A percentile compares a stretch with the other conserved stretches of the same genome.
phyloP scores from a whole-genome alignment of 2,113 vertebrate species.

The Cyanocitta stelleri region DNA sequence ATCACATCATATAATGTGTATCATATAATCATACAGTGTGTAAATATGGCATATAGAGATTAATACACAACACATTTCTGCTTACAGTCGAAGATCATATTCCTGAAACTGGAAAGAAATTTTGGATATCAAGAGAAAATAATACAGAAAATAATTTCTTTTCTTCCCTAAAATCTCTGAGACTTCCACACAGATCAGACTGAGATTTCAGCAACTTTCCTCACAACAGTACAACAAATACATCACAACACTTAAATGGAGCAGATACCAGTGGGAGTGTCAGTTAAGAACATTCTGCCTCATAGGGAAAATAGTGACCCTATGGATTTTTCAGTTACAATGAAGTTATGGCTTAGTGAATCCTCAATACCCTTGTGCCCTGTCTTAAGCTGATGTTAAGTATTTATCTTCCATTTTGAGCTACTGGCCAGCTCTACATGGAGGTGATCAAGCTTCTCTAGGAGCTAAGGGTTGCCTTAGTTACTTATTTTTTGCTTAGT shows the following conservation, averaged over 20 bases:
- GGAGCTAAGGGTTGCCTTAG: neutral
- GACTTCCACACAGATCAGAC: neutral
- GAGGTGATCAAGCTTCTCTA: neutral
- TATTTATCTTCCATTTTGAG: neutral
- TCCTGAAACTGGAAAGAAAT: constrained; percentile 37
- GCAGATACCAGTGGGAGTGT: neutral
- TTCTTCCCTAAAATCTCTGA: neutral
- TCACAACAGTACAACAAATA: neutral
- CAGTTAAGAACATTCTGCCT: neutral
- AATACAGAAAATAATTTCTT: neutral
- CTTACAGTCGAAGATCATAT: constrained; percentile 19
- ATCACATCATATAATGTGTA: neutral
- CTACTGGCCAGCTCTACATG: neutral
- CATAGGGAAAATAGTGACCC: neutral
- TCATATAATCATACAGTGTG: neutral
- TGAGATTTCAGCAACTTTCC: neutral
- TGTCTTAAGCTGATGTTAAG: neutral
- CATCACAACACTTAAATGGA: neutral
- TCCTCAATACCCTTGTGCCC: neutral
- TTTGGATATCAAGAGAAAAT: neutral
- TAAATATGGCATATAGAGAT: constrained; percentile 25
- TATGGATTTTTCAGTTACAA: neutral
- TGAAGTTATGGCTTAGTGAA: neutral
- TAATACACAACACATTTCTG: constrained; percentile 23
- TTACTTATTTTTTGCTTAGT: neutral